Percentiles rank a stretch among this genome's conserved stretches.
Conservation (phyloP, 1,140 invertebrate genomes). For the Drosophila lowei region DNA sequence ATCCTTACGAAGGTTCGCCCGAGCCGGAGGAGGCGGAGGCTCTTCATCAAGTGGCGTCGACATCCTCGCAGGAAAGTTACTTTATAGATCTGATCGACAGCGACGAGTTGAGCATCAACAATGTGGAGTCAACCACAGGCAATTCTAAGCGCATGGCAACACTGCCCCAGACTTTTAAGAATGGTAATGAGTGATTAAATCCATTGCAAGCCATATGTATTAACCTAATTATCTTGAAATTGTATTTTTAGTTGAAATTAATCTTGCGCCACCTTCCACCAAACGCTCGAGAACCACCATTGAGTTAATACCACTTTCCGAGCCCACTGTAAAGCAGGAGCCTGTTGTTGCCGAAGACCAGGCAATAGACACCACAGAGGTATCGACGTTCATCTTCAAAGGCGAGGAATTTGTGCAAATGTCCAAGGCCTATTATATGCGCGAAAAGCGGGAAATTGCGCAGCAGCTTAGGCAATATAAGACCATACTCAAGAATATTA, state of each 20-base stretch:
- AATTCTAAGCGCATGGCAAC: neutral
- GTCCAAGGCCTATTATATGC: constrained; percentile 61
- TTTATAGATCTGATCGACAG: constrained; percentile 36
- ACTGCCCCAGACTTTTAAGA: neutral
- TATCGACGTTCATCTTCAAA: constrained; percentile 66
- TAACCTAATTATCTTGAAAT: neutral
- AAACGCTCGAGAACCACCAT: constrained; percentile 18
- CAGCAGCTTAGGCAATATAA: constrained; percentile 40
- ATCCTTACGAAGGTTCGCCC: constrained; percentile 24
- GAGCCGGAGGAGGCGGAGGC: neutral
- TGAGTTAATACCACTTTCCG: too few species aligned
- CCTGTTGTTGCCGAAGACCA: constrained; percentile 5
- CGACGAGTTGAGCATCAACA: constrained; percentile 38
- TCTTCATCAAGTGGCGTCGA: constrained; percentile 10
- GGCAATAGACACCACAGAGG: constrained; percentile 47
- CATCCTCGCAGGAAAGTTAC: constrained; percentile 29
- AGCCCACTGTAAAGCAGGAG: neutral
- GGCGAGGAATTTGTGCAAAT: constrained; percentile 77
- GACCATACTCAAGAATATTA: constrained; percentile 28
- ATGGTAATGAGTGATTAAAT: constrained; percentile 7
- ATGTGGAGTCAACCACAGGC: constrained; percentile 38
- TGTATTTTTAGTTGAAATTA: constrained; percentile 29
- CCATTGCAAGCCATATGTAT: neutral
- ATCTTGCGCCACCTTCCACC: constrained; percentile 1
- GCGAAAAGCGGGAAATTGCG: constrained; percentile 56